Base-by-base conservation (phyloP, 2,113 vertebrate genomes). In the Tylochromis polylepis region DNA sequence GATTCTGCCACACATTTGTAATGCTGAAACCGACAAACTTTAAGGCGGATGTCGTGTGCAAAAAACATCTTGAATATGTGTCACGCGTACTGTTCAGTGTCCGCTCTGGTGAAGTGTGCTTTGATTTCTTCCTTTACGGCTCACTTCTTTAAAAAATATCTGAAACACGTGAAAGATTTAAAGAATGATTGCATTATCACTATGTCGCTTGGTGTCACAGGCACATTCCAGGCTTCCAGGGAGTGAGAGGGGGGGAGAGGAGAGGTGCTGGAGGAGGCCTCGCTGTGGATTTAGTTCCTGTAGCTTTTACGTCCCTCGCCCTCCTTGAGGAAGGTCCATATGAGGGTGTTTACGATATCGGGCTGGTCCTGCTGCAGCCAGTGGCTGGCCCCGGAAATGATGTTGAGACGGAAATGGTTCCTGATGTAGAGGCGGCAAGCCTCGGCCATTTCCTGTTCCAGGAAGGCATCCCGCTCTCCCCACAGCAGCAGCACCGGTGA, bases 291-390 rank as follows among this genome's bases (percentile, higher is more conserved):
- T 95, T 94, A 96, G 95, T 95, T 96, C 92, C 96, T 96, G 95
- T 96, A 95, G 92, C 96, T 96, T 95, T 97, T 98, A 70, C 97
- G 96, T 82, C 97, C 96, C 90, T 96, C 96, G 87, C 98, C 97
- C 95, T 99, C 98, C 92, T 98, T 98, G 83, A 99, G 96, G 96
- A 99, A 99, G 89, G 97, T 99, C 98, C 98, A 99, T 96, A 99
- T 99, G 95, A 99, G 96, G 88, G 97, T 98, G 96, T 99, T 99
- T 72, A 99, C 98, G 57, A 98, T 97, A 72, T 99, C 97, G 8
- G 99, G 98, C 95, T 99, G 98, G 95, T 99, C 98, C 95, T 99
- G 98, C 94, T 99, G 98, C 92, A 99, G 97, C 98, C 98, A 99
- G 29, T 99, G 98, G 70, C 98, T 98, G 83, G 98, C 98, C 81